Conservation (phyloP, 30 jellyfish, hydroid and myxozoan species). For the Pelagia noctiluca region DNA sequence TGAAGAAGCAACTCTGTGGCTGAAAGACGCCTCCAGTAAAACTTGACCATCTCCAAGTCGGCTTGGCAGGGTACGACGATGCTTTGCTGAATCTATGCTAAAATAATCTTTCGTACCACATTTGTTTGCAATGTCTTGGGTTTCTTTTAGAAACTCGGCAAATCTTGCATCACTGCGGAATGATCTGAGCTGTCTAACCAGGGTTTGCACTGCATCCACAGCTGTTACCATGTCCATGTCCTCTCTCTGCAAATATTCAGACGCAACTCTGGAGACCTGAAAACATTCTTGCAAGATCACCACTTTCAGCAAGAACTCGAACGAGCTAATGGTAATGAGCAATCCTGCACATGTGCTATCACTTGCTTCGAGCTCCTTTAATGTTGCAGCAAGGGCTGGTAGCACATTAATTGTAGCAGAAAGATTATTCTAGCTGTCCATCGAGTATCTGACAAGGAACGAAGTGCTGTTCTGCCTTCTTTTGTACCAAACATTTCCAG, state of each 20-base stretch:
- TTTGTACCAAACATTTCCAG: conserved; percentile 18
- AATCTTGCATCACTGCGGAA: too few species aligned
- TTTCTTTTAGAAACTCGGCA: too few species aligned
- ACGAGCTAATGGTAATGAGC: conserved; percentile 9
- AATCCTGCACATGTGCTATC: conserved; percentile 36
- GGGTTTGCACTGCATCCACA: too few species aligned
- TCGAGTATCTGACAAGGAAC: conserved; percentile 55
- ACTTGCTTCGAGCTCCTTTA: conserved; percentile 19
- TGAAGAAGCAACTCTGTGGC: conserved; percentile 45
- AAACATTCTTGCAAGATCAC: conserved; percentile 25
- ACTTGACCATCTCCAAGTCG: too few species aligned
- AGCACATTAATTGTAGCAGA: conserved; percentile 32
- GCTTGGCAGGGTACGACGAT: too few species aligned
- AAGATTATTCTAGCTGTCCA: conserved; percentile 61
- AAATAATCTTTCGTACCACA: too few species aligned
- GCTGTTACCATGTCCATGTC: too few species aligned
- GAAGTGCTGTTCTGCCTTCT: conserved; percentile 55
- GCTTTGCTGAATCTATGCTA: too few species aligned
- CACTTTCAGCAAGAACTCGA: conserved; percentile 48
- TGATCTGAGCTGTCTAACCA: too few species aligned
- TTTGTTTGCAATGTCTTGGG: too few species aligned
- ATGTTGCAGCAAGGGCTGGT: conserved; percentile 41
- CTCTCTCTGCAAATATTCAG: conserved; percentile 45
- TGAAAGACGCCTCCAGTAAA: conserved; percentile 36
- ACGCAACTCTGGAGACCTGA: conserved; percentile 25